Evolutionary conservation across 1,140 invertebrate genomes (phyloP).

Genomic region (Drosophila pachea): DNA sequence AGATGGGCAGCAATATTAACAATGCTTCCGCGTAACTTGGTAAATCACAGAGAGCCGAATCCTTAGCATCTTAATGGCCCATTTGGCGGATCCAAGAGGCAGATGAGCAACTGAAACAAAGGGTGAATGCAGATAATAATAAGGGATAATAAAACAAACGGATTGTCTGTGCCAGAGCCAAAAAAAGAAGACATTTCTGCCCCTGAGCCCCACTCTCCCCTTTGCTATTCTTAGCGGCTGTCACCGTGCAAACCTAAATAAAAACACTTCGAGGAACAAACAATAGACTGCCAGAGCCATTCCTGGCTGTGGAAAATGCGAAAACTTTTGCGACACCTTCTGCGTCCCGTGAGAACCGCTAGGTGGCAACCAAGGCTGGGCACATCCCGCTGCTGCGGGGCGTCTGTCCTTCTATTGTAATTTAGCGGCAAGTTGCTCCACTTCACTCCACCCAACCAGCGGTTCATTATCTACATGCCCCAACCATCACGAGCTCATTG

Average conservation of each 20-base stretch:
- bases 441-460: background rate
- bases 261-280: conserved; percentile 77
- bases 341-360: conserved; percentile 14
- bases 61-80: conserved; percentile 77
- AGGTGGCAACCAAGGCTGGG: conserved; percentile 4
- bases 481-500: background rate
- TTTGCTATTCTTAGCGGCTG: conserved; percentile 5
- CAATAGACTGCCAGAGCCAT: conserved; percentile 49
- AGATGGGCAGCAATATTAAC: conserved; percentile 19
- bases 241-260: conserved; percentile 50
- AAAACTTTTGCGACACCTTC: conserved; percentile 52
- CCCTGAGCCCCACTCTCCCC: no score
- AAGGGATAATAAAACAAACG: conserved; percentile 76
- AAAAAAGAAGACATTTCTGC: conserved; percentile 1
- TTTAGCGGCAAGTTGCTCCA: conserved; percentile 39
- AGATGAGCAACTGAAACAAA: conserved; percentile 47
- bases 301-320: background rate
- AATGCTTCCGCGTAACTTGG: conserved; percentile 44
- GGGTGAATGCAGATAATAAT: conserved; percentile 45
- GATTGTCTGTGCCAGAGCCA: conserved; percentile 51
- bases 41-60: conserved; percentile 71
- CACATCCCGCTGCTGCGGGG: conserved; percentile 18
- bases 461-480: conserved; percentile 56
- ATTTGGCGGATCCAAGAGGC: conserved; percentile 54
- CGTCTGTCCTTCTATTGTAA: conserved; percentile 72